phyloP scores from a whole-genome alignment of 2,888 invertebrate genomes.

The Phaedon cochleariae region DNA sequence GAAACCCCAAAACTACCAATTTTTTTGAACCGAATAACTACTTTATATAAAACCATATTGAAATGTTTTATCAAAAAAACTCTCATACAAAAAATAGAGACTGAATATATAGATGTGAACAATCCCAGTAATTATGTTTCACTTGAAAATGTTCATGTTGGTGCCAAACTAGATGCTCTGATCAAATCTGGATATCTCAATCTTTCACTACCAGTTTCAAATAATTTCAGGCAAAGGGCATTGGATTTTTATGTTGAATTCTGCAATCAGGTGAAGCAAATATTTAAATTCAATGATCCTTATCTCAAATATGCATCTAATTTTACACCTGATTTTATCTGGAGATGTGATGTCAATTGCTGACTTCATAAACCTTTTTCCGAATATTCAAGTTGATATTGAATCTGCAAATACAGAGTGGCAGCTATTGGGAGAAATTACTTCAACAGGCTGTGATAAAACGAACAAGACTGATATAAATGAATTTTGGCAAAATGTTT shows the following conservation, averaged over 20 bases:
- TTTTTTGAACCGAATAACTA: conserved; percentile 6
- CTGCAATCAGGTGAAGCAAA: background rate
- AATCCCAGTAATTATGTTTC: conserved; percentile 5
- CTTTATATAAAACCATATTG: conserved; percentile 10
- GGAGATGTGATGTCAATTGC: conserved; percentile 14
- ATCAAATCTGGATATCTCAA: conserved; percentile 11
- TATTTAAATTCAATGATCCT: conserved; percentile 13
- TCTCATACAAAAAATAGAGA: conserved; percentile 6
- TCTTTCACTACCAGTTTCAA: background rate
- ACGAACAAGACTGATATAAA: conserved; percentile 1
- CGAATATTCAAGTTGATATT: conserved; percentile 7
- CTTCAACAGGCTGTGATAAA: background rate
- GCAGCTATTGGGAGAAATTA: conserved; percentile 13
- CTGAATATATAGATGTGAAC: conserved; percentile 4
- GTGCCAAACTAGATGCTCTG: conserved; percentile 16
- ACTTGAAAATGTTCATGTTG: conserved; percentile 11
- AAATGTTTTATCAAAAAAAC: conserved; percentile 11
- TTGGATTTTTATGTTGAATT: conserved; percentile 10
- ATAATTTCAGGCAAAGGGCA: conserved; percentile 14
- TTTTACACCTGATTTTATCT: conserved; percentile 12
- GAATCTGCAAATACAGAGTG: conserved; percentile 15
- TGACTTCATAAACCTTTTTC: conserved; percentile 15
- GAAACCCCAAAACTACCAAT: conserved; percentile 15
- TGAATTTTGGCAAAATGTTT: conserved; percentile 22
- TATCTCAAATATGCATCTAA: conserved; percentile 14